These are phyloP conservation scores for Osmoderma eremita DNA, from an alignment of 2,888 invertebrate genomes.

Conservation along the genomic window DNA sequence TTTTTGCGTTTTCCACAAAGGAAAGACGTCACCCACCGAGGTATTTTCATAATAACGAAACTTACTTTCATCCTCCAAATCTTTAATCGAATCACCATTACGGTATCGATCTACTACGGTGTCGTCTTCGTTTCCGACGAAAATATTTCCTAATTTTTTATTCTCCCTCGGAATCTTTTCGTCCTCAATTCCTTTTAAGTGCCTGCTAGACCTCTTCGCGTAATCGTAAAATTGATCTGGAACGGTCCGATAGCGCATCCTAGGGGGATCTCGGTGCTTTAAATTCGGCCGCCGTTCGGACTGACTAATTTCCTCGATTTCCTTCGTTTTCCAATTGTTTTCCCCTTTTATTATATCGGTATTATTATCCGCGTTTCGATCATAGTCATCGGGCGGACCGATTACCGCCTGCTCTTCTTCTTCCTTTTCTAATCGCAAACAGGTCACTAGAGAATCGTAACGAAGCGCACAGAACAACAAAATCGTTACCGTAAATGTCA, in stretches of 20 bases:
- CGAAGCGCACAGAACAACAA: slow-evolving; percentile 5
- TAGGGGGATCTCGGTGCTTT: slow-evolving; percentile 12
- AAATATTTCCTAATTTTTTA: slow-evolving; percentile 33
- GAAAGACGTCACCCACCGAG: not conserved
- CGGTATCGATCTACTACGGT: not conserved
- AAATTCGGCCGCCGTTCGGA: slow-evolving; percentile 17
- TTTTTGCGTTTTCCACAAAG: not conserved
- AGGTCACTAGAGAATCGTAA: not conserved
- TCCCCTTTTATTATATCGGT: slow-evolving; percentile 21
- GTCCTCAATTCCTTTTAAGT: slow-evolving; percentile 27
- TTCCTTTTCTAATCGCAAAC: slow-evolving; percentile 3
- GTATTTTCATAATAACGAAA: slow-evolving; percentile 26
- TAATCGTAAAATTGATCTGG: slow-evolving; percentile 41
- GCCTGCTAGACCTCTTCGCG: slow-evolving; percentile 20
- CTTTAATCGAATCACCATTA: slow-evolving; percentile 5
- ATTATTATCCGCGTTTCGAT: slow-evolving; percentile 10
- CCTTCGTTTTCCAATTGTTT: slow-evolving; percentile 27
- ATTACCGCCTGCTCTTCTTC: not conserved
- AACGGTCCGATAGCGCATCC: slow-evolving; percentile 25
- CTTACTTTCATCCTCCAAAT: slow-evolving; percentile 10
- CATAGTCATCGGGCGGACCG: not conserved
- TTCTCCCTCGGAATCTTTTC: slow-evolving; percentile 29
- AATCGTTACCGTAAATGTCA: not conserved
- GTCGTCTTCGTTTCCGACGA: not conserved
- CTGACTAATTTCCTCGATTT: slow-evolving; percentile 34